A percentile compares a stretch with the other conserved stretches of the same genome.
phyloP scores from a whole-genome alignment of 2,888 invertebrate genomes.

The Autographa gamma region DNA sequence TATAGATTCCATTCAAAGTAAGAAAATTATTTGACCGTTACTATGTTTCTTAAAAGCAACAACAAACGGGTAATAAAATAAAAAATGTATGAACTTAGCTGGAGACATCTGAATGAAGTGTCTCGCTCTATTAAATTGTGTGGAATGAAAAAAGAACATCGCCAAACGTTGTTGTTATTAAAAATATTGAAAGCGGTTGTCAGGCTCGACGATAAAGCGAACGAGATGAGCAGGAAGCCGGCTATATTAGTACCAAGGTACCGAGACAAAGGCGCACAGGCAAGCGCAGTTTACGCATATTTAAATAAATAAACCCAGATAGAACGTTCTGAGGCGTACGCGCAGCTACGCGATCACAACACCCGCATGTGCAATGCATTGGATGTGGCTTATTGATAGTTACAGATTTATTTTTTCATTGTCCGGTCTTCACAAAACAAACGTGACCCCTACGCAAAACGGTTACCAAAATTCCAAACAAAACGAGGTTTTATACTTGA shows the following conservation, averaged over 20 bases:
- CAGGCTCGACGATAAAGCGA: constrained; percentile 52
- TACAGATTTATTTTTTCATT: background rate
- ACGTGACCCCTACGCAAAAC: no score
- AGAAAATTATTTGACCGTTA: constrained; percentile 19
- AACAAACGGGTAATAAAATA: constrained; percentile 22
- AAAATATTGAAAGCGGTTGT: constrained; percentile 28
- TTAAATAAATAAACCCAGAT: constrained; percentile 83
- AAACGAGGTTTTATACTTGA: no score
- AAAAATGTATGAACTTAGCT: constrained; percentile 40
- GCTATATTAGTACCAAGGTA: constrained; percentile 72
- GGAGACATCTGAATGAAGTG: constrained; percentile 26
- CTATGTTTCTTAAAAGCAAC: constrained; percentile 5
- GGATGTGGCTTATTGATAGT: constrained; percentile 45
- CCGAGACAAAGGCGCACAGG: constrained; percentile 78
- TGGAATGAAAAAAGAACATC: constrained; percentile 25
- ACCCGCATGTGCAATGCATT: constrained; percentile 25
- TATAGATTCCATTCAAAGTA: constrained; percentile 32
- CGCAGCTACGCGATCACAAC: constrained; percentile 55
- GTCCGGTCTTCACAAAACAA: no score
- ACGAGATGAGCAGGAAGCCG: constrained; percentile 73
- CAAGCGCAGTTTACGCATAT: constrained; percentile 82
- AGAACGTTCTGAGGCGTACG: constrained; percentile 71
- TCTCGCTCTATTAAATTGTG: constrained; percentile 42
- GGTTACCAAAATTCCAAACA: no score
- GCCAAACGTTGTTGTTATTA: constrained; percentile 38